Evolutionary conservation across 2,888 invertebrate species (phyloP), one percentile per base, ranked within the genome.

Genomic region (Nomada goodeniana): DNA sequence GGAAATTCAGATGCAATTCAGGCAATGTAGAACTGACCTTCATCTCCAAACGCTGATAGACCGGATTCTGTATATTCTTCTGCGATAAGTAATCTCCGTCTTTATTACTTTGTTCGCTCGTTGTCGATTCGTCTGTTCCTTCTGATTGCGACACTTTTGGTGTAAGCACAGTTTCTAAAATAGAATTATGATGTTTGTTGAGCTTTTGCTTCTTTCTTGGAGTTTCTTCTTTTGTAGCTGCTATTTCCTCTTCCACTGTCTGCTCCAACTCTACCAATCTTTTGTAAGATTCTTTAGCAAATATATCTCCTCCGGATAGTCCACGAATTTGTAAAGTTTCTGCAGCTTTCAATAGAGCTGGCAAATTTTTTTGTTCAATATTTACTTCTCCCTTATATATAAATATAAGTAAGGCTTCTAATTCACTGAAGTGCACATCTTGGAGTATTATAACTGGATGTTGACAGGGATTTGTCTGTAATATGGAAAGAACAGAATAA

Each of bases 321-420:
- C 96, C 96, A 91, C 96, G 95, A 82, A 96, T 96, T 92, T 96
- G 96, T 75, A 96, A 92, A 9, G 95, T 95, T 90, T 96, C 96
- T 0, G 96, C 96, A 53, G 96, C 96, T 92, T 96, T 96, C 80
- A 96, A 92, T 68, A 96, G 94, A 75, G 96, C 95, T 59, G 96
- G 95, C 85, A 96, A 94, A 90, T 96, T 96, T 89, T 96, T 96
- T 90, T 96, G 96, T 64, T 96, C 96, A 64, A 96, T 96, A 93
- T 96, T 96, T 26, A 96, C 96, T 93, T 96, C 96, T 9, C 96
- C 96, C 90, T 96, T 96, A 91, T 96, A 96, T 95, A 96, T 96
- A 92, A 96, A 96, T 90, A 95, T 95, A 85, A 96, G 94, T 67
- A 96, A 92, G 44, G 96, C 96, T 89, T 95, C 95, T 90, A 96